These are phyloP conservation scores for Melanotaenia nigrans DNA, from an alignment of 2,797 vertebrate genomes.

Conservation along the genomic window DNA sequence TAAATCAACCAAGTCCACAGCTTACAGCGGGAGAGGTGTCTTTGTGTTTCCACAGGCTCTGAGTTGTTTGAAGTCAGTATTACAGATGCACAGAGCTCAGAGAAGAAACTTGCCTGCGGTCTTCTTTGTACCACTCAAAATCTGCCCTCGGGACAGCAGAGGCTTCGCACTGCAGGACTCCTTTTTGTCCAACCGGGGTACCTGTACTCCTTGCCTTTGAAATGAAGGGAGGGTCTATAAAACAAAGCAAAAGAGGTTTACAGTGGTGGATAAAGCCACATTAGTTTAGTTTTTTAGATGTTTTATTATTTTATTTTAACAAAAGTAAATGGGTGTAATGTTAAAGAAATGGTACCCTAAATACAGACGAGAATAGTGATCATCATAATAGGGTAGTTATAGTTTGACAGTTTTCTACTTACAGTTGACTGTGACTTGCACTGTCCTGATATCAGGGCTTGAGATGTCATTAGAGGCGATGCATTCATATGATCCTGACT, in stretches of 20 bases:
- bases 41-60: slow-evolving; percentile 6
- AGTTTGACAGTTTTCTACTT: slow-evolving; percentile 69
- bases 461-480: slow-evolving; percentile 93
- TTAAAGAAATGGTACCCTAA: background rate
- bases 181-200: slow-evolving; percentile 93
- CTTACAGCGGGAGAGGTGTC: slow-evolving; percentile 15
- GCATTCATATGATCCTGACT: slow-evolving; percentile 95
- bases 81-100: slow-evolving; percentile 13
- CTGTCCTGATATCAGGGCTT: slow-evolving; percentile 87
- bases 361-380: background rate
- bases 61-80: background rate
- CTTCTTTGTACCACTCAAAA: slow-evolving; percentile 98
- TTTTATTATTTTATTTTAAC: background rate
- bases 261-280: background rate
- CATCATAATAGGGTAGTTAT: too few relatives aligned
- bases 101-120: slow-evolving; percentile 85
- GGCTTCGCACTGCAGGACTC: slow-evolving; percentile 93
- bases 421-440: slow-evolving; percentile 96
- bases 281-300: background rate
- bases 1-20: slow-evolving; percentile 9
- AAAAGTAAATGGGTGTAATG: background rate
- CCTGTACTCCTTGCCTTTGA: slow-evolving; percentile 90
- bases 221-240: slow-evolving; percentile 92
- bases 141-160: slow-evolving; percentile 92
- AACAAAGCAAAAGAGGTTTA: background rate